Evolutionary conservation across 2,113 vertebrate species (phyloP), one percentile per base, ranked within the genome.

Genomic region (Cepphus grylle): DNA sequence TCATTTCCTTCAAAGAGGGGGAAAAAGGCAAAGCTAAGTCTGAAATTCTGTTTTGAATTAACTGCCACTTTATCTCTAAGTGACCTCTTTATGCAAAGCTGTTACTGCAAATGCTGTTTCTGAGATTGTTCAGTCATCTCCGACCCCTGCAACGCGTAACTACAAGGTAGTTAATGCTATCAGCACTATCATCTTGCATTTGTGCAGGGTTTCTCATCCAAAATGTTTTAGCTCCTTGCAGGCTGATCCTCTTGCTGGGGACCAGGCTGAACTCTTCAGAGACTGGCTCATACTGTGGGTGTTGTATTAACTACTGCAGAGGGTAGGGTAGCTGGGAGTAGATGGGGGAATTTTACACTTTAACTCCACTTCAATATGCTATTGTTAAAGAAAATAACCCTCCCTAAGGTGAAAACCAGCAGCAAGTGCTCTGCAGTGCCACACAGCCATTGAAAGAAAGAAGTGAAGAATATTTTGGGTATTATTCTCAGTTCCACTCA

Each of bases 61-160:
- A 96, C 94, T 94, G 84, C 83, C 88, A 92, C 85, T 95, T 97
- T 95, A 96, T 97, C 84, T 97, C 65, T 85, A 90, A 96, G 87
- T 88, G 95, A 96, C 95, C 86, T 91, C 86, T 94, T 91, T 92
- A 80, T 97, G 90, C 72, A 88, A 94, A 94, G 36, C 82, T 91
- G 47, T 93, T 96, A 82, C 82, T 82, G 67, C 82, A 92, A 87
- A 95, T 95, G 81, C 66, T 69, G 59, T 63, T 59, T 85, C 81
- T 88, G 81, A 86, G 87, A 94, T 81, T n/a, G 50, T 78, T 94
- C 83, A 90, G 73, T 90, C 65, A 5, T 73, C 89, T 92, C 62
- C 3, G 11, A 69, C 8, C n/a, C 53, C 87, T 73, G 32, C 50
- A 84, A 73, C 30, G 36, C 70, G 7, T 79, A 91, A 74, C 63